These are phyloP conservation scores for Drosophila nasuta DNA, from an alignment of 1,140 invertebrate genomes.

Conservation along the genomic window DNA sequence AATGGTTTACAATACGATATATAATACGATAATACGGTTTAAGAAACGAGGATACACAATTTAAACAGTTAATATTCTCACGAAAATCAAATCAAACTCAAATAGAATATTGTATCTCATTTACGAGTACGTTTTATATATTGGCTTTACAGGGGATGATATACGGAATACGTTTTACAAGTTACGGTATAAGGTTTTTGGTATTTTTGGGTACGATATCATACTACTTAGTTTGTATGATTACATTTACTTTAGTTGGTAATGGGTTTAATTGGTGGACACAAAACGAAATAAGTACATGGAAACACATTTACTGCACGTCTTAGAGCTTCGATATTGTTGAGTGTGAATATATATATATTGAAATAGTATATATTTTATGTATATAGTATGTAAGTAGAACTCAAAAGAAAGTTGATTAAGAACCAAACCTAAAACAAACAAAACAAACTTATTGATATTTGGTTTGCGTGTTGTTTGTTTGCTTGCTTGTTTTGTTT, in stretches of 20 bases:
- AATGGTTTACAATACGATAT: slow-evolving; percentile 27
- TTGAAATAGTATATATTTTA: slow-evolving; percentile 37
- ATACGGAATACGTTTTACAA: slow-evolving; percentile 25
- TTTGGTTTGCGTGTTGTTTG: slow-evolving; percentile 61
- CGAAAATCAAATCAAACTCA: slow-evolving; percentile 35
- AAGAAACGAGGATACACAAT: slow-evolving; percentile 38
- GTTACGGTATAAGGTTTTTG: slow-evolving; percentile 3
- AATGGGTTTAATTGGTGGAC: slow-evolving; percentile 37
- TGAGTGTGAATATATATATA: slow-evolving; percentile 58
- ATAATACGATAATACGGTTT: slow-evolving; percentile 14
- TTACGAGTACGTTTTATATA: slow-evolving; percentile 30
- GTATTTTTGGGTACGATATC: background rate
- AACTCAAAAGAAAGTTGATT: slow-evolving; percentile 57
- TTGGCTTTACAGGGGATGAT: slow-evolving; percentile 18
- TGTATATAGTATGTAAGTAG: slow-evolving; percentile 52
- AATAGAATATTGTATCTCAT: slow-evolving; percentile 19
- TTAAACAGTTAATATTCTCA: slow-evolving; percentile 36
- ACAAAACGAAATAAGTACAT: slow-evolving; percentile 71
- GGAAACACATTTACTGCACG: slow-evolving; percentile 80
- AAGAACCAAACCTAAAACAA: slow-evolving; percentile 53
- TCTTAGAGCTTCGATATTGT: slow-evolving; percentile 82
- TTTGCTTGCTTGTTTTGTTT: slow-evolving; percentile 32
- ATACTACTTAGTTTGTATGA: slow-evolving; percentile 39
- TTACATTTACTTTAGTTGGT: slow-evolving; percentile 56
- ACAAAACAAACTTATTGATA: slow-evolving; percentile 59